phyloP scores from a whole-genome alignment of 2,797 vertebrate genomes.

The Pangasius sanitwongsei region DNA sequence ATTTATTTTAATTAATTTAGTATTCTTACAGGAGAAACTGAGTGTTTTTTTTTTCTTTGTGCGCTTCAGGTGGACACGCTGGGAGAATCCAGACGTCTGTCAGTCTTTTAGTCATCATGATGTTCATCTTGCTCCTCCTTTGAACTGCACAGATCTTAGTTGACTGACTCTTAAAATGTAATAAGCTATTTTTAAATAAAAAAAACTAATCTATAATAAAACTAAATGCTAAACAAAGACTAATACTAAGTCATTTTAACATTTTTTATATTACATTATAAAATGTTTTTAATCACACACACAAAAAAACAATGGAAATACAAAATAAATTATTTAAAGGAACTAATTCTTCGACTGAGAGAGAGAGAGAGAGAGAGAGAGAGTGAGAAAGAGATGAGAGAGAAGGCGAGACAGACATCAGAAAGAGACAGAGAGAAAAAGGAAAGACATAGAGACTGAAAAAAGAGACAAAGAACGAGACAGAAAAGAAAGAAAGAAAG shows the following conservation, averaged over 20 bases:
- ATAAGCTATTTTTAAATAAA: neutral
- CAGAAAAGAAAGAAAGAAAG: neutral
- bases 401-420: neutral
- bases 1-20: neutral
- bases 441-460: neutral
- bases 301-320: neutral
- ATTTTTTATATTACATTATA: neutral
- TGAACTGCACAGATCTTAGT: neutral
- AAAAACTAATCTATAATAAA: neutral
- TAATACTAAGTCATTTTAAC: neutral
- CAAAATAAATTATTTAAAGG: neutral
- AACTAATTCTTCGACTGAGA: neutral
- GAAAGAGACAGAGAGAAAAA: neutral
- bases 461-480: neutral
- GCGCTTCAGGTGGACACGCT: slow-evolving; percentile 32
- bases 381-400: neutral
- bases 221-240: neutral
- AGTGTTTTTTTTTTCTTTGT: neutral
- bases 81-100: slow-evolving; percentile 32
- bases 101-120: slow-evolving; percentile 21
- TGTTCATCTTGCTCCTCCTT: neutral
- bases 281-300: neutral
- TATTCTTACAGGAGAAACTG: neutral
- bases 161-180: no score
- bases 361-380: neutral